A percentile compares a stretch with the other conserved stretches of the same genome.
Evolutionary conservation across 2,113 vertebrate species (phyloP).

Genomic region (Benitochromis conjunctus): DNA sequence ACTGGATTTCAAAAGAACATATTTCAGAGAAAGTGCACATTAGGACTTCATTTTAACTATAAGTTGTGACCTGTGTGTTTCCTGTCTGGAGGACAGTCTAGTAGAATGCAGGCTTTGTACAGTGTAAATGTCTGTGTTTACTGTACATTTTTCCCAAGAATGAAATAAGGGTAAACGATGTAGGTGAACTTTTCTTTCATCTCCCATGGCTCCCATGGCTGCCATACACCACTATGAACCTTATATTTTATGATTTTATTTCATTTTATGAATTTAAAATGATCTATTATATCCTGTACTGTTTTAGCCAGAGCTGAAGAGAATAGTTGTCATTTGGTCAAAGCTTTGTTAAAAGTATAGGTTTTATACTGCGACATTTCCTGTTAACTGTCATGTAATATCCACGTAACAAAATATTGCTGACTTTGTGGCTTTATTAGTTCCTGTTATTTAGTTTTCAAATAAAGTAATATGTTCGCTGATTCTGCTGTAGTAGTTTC

Average conservation of each 20-base stretch:
- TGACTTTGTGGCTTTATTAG: neutral
- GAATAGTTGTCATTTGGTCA: neutral
- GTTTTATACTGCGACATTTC: neutral
- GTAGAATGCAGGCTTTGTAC: neutral
- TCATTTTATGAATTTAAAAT: neutral
- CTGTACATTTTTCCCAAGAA: neutral
- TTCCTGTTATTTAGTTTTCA: neutral
- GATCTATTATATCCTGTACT: fast-evolving
- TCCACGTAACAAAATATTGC: neutral
- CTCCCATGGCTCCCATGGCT: neutral
- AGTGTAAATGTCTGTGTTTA: neutral
- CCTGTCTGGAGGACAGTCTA: neutral
- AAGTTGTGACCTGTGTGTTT: neutral
- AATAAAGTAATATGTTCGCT: neutral
- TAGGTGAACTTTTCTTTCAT: neutral
- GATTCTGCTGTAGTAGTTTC: neutral
- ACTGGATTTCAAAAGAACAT: neutral
- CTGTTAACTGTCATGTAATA: neutral
- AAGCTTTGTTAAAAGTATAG: neutral
- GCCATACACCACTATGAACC: neutral
- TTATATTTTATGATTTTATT: neutral
- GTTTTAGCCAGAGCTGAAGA: neutral
- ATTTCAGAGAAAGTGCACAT: neutral
- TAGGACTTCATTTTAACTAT: neutral
- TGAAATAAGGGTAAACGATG: neutral